Conservation (phyloP, 2,797 vertebrate species). For the Mastacembelus armatus region DNA sequence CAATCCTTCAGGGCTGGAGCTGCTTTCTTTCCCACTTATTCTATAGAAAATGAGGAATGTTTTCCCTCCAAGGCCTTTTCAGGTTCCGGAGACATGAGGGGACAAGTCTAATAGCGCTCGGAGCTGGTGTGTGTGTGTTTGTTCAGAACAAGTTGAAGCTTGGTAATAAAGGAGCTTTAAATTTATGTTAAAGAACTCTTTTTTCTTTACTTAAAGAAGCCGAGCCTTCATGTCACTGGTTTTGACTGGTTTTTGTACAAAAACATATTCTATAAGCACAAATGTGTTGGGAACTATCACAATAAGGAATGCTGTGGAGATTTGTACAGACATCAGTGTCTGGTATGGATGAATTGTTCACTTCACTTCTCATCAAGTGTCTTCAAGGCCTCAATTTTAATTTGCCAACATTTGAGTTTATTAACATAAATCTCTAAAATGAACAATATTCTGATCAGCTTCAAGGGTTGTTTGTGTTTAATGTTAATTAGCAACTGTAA, state of each 20-base stretch:
- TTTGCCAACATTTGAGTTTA: no score
- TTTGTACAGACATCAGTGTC: background rate
- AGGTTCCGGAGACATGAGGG: conserved; percentile 70
- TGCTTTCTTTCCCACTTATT: conserved; percentile 51
- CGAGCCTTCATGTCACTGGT: background rate
- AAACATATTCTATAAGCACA: no score
- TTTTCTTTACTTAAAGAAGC: background rate
- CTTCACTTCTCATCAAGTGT: background rate
- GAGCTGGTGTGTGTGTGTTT: conserved; percentile 38
- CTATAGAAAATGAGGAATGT: conserved; percentile 75
- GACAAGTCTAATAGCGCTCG: conserved; percentile 63
- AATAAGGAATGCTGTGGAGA: no score
- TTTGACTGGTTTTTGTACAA: background rate
- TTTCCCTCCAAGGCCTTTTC: conserved; percentile 68
- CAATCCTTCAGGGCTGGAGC: conserved; percentile 48
- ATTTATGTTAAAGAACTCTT: conserved; percentile 40
- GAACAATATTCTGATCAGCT: background rate
- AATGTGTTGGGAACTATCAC: no score
- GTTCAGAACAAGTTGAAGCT: conserved; percentile 66
- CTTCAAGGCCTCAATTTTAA: background rate
- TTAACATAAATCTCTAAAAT: background rate
- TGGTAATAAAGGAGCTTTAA: conserved; percentile 40
- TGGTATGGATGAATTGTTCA: background rate
- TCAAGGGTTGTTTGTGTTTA: no score
- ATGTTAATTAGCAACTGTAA: background rate